Base-by-base conservation (phyloP, 2,113 vertebrate species). In the Pipra filicauda region DNA sequence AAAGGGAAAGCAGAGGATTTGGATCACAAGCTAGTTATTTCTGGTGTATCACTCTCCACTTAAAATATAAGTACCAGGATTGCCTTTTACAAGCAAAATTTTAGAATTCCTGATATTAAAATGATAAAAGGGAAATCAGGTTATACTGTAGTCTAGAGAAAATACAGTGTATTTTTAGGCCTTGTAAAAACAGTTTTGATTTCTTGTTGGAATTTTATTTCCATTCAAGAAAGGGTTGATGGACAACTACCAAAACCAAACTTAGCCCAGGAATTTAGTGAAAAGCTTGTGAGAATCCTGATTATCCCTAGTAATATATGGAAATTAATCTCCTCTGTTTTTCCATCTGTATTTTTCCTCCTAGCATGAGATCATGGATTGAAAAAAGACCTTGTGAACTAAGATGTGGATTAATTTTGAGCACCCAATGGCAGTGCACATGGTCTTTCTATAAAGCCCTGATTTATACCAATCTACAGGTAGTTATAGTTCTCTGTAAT, bases 131-230 rank as follows among this genome's bases (percentile, higher is more conserved):
- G 16, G 6, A 61, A 31, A 43, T 48, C 17, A 85, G 46, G 8
- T 77, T 74, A 62, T 91, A 46, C 31, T 69, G 4, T n/a, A 72
- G 22, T 33, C 46, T 74, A 85, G 39, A 79, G 57, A 65, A 93
- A 91, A 95, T 37, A 8, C 2, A 33, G 12, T 43, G 10, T 43
- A 76, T 73, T 88, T 94, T 88, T 92, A 85, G 31, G 17, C 10
- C 17, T 75, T 80, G 91, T 65, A 75, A 9, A 70, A 70, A 57
- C 8, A 73, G 18, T 43, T 94, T 79, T 66, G 49, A 62, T 82
- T 91, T 91, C 78, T 83, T 70, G n/a, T 52, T 76, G 37, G 80
- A 76, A 66, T 89, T 54, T 87, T 80, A 77, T 89, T 84, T 93
- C 69, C 23, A 33, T 77, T 84, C 11, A 76, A 79, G 35, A 85